Base-by-base conservation (phyloP, 2,113 vertebrate genomes). In the Laterallus jamaicensis region DNA sequence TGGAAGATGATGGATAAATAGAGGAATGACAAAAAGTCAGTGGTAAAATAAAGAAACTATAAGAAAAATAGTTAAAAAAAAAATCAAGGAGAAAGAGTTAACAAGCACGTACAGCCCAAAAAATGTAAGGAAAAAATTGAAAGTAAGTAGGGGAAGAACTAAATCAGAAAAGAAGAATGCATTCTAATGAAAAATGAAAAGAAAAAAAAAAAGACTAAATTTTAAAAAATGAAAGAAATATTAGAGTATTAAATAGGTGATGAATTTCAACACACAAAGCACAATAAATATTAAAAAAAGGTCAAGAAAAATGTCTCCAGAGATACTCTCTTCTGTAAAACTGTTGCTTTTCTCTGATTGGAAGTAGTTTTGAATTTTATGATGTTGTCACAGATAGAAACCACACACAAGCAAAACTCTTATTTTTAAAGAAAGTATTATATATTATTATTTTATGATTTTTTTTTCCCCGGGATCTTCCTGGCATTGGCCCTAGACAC, bases 131-230 rank as follows among this genome's bases (percentile, higher is more conserved):
- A 37, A 18, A 70, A 63, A 82, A 67, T 2, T 40, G 4, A 62
- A 79, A 62, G 17, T 0, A 75, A 63, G 22, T 62, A 67, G 59
- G 1, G 5, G 6, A n/a, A 59, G 4, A 71, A 4, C 5, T 58
- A 59, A 81, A 47, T 40, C 24, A 80, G 24, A 60, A 84, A 60
- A 71, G 1, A 63, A 49, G 9, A 77, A 31, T 37, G 1, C 9
- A 35, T 14, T 2, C 10, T 26, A 25, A 5, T 11, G 7, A 85
- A 63, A 77, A 69, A 4, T 24, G 3, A 56, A 93, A 68, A 47
- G 1, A 71, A 1, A 49, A 54, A 40, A 32, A 24, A 52, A 4
- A 0, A 1, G 14, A 19, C 44, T 17, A 18, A 1, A 26, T 35
- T 82, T 54, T 8, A 1, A 42, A 62, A 77, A 56, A 24, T 2